A percentile compares a stretch with the other conserved stretches of the same genome.
phyloP scores from a whole-genome alignment of 1,140 invertebrate genomes.

The Vanessa tameamea region DNA sequence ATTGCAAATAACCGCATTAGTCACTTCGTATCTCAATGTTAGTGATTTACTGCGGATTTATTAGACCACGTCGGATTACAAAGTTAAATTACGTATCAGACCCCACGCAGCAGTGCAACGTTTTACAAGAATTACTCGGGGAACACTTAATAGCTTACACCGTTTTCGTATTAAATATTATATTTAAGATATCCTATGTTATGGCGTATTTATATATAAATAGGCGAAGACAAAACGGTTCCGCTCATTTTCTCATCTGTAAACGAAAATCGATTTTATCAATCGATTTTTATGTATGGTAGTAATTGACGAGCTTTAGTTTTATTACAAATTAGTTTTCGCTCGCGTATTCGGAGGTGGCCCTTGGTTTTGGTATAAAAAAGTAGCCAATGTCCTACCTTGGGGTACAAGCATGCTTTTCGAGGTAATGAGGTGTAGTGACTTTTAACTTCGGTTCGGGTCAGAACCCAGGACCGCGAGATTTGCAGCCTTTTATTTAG shows the following conservation, averaged over 20 bases:
- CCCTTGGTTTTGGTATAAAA: no score
- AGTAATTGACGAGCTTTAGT: background rate
- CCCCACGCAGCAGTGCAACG: slow-evolving; percentile 34
- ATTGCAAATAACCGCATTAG: slow-evolving; percentile 32
- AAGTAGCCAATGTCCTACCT: no score
- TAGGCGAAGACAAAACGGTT: background rate
- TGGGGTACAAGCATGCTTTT: no score
- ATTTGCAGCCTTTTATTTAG: no score
- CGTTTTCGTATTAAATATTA: slow-evolving; percentile 5
- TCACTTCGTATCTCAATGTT: slow-evolving; percentile 32
- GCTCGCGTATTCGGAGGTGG: no score
- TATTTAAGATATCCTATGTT: background rate
- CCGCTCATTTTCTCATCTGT: no score
- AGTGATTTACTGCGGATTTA: slow-evolving; percentile 40
- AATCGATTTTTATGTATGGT: background rate
- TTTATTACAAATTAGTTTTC: no score
- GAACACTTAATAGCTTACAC: slow-evolving; percentile 16
- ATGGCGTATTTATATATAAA: background rate
- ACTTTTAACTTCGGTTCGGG: no score
- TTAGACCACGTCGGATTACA: slow-evolving; percentile 50
- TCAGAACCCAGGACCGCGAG: no score
- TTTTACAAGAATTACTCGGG: slow-evolving; percentile 23
- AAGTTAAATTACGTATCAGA: slow-evolving; percentile 43
- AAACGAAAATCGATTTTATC: background rate
- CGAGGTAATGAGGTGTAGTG: no score